Conservation (phyloP, 1,140 invertebrate species). For the Lamellibrachia luymesi region DNA sequence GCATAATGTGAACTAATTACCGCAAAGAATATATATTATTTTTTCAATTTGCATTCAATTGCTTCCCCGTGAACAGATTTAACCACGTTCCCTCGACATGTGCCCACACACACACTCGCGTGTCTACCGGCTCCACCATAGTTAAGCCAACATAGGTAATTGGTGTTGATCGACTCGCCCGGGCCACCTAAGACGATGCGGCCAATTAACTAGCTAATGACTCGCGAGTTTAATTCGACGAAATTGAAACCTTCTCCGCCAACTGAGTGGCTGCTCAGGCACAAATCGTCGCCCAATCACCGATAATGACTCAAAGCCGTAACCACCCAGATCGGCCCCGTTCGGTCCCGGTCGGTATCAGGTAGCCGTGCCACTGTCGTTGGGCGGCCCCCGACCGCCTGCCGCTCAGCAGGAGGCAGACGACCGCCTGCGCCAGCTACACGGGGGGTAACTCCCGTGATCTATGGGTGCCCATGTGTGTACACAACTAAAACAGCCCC, state of each 20-base stretch:
- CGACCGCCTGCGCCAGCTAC: neutral
- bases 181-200: neutral
- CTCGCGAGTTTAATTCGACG: neutral
- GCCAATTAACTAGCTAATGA: neutral
- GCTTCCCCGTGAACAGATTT: no score
- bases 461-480: no score
- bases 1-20: no score
- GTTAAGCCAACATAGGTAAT: neutral
- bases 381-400: neutral
- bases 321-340: neutral
- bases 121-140: neutral
- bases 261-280: neutral
- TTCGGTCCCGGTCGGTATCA: neutral
- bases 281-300: neutral
- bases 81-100: no score
- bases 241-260: neutral
- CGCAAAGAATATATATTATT: no score
- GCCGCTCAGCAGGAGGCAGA: no score
- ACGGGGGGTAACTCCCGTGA: no score
- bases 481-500: no score
- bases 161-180: neutral
- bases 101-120: neutral
- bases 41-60: no score
- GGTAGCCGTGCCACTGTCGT: neutral
- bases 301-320: neutral